These are phyloP conservation scores for Vanessa tameamea DNA, from an alignment of 1,140 invertebrate genomes.

Conservation along the genomic window DNA sequence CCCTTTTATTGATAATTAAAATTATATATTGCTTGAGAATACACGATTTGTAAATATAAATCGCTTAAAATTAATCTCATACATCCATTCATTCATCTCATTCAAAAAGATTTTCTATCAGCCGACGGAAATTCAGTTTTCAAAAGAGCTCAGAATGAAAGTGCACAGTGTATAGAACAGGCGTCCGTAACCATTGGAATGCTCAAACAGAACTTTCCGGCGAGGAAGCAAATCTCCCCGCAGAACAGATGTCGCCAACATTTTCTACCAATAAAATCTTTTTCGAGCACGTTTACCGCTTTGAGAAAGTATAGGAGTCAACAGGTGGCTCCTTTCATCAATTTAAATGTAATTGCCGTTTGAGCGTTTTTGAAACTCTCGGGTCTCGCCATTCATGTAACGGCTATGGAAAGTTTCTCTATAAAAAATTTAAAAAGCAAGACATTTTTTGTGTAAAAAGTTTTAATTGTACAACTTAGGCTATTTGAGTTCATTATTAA, in stretches of 20 bases:
- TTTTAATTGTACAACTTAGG: neutral
- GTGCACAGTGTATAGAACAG: constrained; percentile 11
- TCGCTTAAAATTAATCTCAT: constrained; percentile 6
- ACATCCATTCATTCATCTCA: constrained; percentile 9
- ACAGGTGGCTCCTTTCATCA: constrained; percentile 73
- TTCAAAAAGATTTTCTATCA: constrained; percentile 16
- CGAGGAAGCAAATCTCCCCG: constrained; percentile 56
- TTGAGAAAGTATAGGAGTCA: constrained; percentile 50
- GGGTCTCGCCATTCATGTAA: constrained; percentile 38
- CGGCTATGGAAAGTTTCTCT: constrained; percentile 43
- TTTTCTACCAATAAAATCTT: constrained; percentile 73
- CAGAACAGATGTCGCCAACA: constrained; percentile 67
- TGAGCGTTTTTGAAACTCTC: constrained; percentile 49
- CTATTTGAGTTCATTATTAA: neutral
- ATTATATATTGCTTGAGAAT: constrained; percentile 68
- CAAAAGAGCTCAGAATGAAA: constrained; percentile 24
- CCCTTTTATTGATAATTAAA: neutral
- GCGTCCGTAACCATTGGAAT: constrained; percentile 24
- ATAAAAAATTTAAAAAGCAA: constrained; percentile 27
- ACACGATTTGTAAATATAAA: constrained; percentile 44
- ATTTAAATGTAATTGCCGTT: constrained; percentile 69
- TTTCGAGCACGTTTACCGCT: constrained; percentile 65
- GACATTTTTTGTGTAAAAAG: constrained; percentile 20
- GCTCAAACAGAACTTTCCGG: constrained; percentile 59
- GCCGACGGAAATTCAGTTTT: constrained; percentile 12